These are phyloP conservation scores for Altica lythri DNA, from an alignment of 2,888 invertebrate genomes.

Conservation along the genomic window DNA sequence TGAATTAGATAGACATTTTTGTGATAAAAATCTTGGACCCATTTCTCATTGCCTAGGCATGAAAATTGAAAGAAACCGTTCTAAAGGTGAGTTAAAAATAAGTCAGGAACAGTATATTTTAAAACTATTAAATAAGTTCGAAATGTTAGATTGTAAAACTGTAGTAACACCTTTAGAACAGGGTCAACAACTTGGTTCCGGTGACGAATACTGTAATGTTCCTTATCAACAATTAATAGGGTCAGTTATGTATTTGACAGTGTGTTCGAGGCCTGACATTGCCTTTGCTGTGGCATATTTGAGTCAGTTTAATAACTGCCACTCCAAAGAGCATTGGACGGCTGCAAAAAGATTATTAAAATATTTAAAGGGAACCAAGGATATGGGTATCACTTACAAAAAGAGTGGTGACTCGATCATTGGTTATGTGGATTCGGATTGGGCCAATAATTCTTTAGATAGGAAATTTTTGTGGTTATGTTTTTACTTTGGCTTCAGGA, in stretches of 20 bases:
- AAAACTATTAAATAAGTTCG: conserved; percentile 22
- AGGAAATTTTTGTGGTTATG: conserved; percentile 34
- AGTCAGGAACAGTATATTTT: conserved; percentile 28
- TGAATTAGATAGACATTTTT: conserved; percentile 17
- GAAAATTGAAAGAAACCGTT: conserved; percentile 23
- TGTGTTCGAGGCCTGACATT: conserved; percentile 27
- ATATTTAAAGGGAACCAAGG: conserved; percentile 36
- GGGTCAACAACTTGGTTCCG: neutral
- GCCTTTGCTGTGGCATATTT: conserved; percentile 23
- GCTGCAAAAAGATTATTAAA: conserved; percentile 43
- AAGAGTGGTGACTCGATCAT: conserved; percentile 7
- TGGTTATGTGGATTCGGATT: conserved; percentile 43
- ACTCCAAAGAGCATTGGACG: conserved; percentile 34
- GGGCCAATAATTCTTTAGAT: conserved; percentile 18
- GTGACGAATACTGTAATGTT: conserved; percentile 5
- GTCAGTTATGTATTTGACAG: conserved; percentile 3
- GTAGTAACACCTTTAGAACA: conserved; percentile 26
- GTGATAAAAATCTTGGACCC: conserved; percentile 23
- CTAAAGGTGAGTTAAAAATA: conserved; percentile 23
- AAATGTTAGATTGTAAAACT: conserved; percentile 23
- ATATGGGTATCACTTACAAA: conserved; percentile 30
- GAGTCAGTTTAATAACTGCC: conserved; percentile 29
- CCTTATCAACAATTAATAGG: conserved; percentile 16
- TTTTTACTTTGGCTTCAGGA: conserved; percentile 21
- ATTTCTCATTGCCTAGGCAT: conserved; percentile 25